Evolutionary conservation across 2,113 vertebrate genomes (phyloP), one percentile per base, ranked within the genome.

Genomic region (Suncus etruscus): DNA sequence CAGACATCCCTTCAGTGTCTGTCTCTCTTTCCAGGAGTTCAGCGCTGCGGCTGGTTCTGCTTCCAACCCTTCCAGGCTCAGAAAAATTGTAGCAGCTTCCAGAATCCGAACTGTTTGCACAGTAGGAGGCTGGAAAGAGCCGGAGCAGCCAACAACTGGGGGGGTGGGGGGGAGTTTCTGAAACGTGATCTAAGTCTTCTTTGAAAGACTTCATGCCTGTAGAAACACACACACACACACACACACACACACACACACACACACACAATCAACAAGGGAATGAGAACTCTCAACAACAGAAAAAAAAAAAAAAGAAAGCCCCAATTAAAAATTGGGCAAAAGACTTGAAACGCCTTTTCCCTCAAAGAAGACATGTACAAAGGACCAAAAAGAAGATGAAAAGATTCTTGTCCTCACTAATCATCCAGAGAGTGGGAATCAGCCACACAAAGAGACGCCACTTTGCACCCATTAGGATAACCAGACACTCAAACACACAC

Each of bases 301-400:
- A 86, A 80, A 31, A 65, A 4, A 83, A 47, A n/a, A n/a, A n/a
- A n/a, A n/a, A n/a, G n/a, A n/a, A n/a, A n/a, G n/a, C n/a, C 51
- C 75, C 50, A 47, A 48, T 72, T 72, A 76, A 78, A 94, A 94
- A 94, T 31, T 16, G 11, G 39, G 48, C 15, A 66, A 45, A 68
- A 61, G 63, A 29, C 31, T 25, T 11, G 31, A 70, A 70, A 3
- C 80, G 72, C 29, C 54, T 27, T 18, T 83, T 54, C 54, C 72
- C 20, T 18, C 54, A 31, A 87, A 77, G 16, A 83, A 70, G 50
- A 39, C n/a, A 58, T 1, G 54, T 5, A 61, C 15, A 39, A 70
- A 63, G 24, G 72, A 25, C 54, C 31, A 22, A 39, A 8, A 47
- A 66, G 27, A 45, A 27, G 1, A 0, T n/a, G 76, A 48, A 63